Evolutionary conservation across 2,113 vertebrate genomes (phyloP).

Genomic region (Mormyrus lacerda): DNA sequence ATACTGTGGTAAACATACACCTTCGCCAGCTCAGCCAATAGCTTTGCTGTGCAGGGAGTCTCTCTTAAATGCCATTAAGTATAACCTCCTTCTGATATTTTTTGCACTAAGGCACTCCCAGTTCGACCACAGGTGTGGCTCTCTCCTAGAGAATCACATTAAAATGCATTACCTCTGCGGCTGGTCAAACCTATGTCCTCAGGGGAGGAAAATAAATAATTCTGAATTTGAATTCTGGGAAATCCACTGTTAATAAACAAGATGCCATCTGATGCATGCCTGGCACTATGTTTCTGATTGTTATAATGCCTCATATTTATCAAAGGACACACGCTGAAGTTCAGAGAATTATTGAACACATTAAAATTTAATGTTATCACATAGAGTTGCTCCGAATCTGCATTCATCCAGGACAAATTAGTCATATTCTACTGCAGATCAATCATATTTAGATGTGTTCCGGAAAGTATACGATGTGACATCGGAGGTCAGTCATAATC

Average conservation of each 20-base stretch:
- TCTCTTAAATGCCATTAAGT: background rate
- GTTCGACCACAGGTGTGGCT: background rate
- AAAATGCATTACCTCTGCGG: slow-evolving; percentile 3
- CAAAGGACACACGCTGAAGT: background rate
- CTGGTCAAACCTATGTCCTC: background rate
- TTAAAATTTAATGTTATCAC: background rate
- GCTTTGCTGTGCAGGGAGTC: background rate
- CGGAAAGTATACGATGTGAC: background rate
- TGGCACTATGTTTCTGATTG: background rate
- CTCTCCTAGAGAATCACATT: background rate
- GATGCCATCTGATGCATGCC: background rate
- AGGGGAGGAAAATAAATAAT: background rate
- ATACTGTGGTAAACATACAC: background rate
- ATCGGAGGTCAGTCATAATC: background rate
- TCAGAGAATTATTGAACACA: background rate
- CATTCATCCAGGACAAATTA: background rate
- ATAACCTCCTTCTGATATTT: background rate
- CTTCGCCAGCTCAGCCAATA: background rate
- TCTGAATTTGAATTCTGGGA: background rate
- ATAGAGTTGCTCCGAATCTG: background rate
- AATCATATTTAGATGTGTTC: background rate
- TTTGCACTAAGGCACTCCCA: background rate
- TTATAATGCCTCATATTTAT: slow-evolving; percentile 9
- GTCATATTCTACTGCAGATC: background rate
- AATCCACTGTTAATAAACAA: slow-evolving; percentile 1